These are phyloP conservation scores for Entelurus aequoreus DNA, from an alignment of 2,113 vertebrate genomes.

Conservation along the genomic window DNA sequence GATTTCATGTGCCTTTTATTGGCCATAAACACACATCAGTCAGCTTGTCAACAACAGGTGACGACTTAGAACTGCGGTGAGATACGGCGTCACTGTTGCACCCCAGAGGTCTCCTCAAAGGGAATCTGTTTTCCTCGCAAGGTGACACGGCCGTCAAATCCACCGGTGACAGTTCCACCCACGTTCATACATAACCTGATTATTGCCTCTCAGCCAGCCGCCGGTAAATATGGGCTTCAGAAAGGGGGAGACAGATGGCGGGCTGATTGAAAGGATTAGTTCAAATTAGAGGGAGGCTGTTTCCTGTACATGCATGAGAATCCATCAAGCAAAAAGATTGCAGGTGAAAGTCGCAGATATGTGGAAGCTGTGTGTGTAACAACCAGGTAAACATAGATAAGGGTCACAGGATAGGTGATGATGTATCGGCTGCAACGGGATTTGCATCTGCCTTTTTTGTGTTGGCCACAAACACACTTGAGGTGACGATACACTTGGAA, in stretches of 20 bases:
- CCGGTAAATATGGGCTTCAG: constrained; percentile 2
- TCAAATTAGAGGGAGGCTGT: constrained; percentile 40
- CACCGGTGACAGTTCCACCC: constrained; percentile 1
- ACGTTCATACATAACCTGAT: constrained; percentile 8
- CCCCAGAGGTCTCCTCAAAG: background rate
- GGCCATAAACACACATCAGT: background rate
- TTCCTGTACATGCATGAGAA: constrained; percentile 30
- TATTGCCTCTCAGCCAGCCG: constrained; percentile 4
- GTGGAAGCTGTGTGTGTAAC: background rate
- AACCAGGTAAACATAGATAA: constrained; percentile 12
- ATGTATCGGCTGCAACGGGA: constrained; percentile 36
- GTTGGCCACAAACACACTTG: constrained; percentile 24
- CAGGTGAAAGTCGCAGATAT: constrained; percentile 18
- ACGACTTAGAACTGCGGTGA: background rate
- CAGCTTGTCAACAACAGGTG: background rate
- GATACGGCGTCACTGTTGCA: background rate
- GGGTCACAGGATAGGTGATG: constrained; percentile 37
- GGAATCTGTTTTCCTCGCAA: background rate
- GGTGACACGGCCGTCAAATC: background rate
- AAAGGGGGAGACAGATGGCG: constrained; percentile 29
- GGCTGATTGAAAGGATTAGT: constrained; percentile 40
- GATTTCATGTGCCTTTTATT: background rate
- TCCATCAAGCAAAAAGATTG: constrained; percentile 37
- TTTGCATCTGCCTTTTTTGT: constrained; percentile 22
- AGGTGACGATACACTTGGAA: constrained; percentile 20